These are phyloP conservation scores for Dendrolimus kikuchii DNA, from an alignment of 1,140 invertebrate genomes.

Conservation along the genomic window DNA sequence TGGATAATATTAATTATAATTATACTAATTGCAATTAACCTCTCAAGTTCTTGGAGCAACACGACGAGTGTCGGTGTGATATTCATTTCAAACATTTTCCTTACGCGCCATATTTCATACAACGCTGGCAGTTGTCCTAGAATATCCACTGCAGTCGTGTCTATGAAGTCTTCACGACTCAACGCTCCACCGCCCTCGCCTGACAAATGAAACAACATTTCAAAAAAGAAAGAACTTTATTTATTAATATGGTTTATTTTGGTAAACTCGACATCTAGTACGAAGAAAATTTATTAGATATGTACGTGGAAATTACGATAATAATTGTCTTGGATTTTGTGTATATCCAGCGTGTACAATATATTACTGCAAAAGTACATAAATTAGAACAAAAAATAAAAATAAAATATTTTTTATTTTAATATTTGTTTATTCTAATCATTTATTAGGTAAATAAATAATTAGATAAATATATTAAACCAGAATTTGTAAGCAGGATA, in stretches of 20 bases:
- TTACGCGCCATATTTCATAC: constrained; percentile 85
- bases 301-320: too few species aligned
- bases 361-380: neutral
- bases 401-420: neutral
- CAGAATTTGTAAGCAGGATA: too few species aligned
- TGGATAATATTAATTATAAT: too few species aligned
- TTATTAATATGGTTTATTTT: too few species aligned
- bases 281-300: too few species aligned
- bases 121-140: constrained; percentile 80
- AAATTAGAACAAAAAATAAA: neutral
- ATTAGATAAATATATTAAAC: too few species aligned
- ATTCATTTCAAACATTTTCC: constrained; percentile 82
- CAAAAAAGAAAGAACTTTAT: neutral
- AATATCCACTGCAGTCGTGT: constrained; percentile 83
- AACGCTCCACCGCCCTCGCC: constrained; percentile 73
- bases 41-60: constrained; percentile 89
- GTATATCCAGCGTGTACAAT: constrained; percentile 3
- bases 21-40: constrained; percentile 36
- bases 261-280: too few species aligned
- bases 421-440: neutral
- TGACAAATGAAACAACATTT: constrained; percentile 22
- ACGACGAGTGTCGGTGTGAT: constrained; percentile 89
- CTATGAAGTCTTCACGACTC: constrained; percentile 87
- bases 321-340: neutral
- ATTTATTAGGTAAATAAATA: too few species aligned